Base-by-base conservation (phyloP, 92 coral and sea anemone species). In the Pocillopora meandrina region DNA sequence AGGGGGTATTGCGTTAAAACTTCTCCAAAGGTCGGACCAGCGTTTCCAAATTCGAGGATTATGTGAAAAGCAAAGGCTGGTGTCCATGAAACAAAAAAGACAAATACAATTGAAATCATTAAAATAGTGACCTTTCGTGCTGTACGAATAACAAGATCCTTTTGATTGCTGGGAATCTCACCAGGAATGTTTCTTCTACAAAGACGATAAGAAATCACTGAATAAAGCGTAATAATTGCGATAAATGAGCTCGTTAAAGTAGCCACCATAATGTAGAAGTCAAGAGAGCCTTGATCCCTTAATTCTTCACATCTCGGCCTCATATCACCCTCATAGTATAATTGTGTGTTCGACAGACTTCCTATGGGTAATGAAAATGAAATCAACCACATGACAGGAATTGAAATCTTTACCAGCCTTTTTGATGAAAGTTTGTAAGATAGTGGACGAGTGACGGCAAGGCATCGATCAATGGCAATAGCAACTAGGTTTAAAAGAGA, bases 161-260 rank as follows among this genome's bases (percentile, higher is more conserved):
- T 14, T 34, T 75, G 79, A 56, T 12, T 59, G 65, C 33, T 56
- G 34, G 65, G 57, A 0, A 21, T 15, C 12, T 75, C 79, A 17
- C 79, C 79, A 17, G 79, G 79, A 75, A 75, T 56, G 26, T 75
- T 57, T 56, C 79, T 62, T n/a, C 18, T 75, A 20, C 64, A 75
- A 59, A 75, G 79, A 12, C 79, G 79, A 17, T 75, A 75, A 20
- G 35, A 57, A 12, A 57, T 75, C 23, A 57, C 23, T 8, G 65
- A 75, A n/a, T 75, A 75, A 12, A 75, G 65, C 6, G 57, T 20
- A 20, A 13, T 57, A n/a, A n/a, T n/a, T 8, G 57, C 36, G 8
- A 75, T 17, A 9, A 75, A 75, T 17, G 79, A 56, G 17, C 65
- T 47, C 23, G 57, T 10, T 16, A 75, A 9, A 31, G 35, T 8